These are phyloP conservation scores for Choloepus hoffmanni DNA, from an alignment of 2,113 vertebrate genomes.

Conservation along the genomic window DNA sequence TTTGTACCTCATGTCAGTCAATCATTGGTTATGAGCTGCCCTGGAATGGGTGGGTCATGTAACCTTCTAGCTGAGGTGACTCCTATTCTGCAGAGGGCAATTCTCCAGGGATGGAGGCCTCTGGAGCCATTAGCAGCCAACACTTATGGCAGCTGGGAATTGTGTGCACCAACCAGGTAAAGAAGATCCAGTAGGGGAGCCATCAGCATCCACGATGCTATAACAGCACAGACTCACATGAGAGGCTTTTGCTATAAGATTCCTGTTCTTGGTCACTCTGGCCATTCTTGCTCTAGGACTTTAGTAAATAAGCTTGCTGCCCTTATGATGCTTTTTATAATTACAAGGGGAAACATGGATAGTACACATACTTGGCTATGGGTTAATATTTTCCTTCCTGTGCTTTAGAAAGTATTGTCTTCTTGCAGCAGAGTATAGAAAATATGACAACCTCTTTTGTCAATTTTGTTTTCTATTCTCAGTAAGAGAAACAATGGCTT, in stretches of 20 bases:
- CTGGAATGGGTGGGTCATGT: not conserved
- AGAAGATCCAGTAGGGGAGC: not conserved
- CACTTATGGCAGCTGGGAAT: not conserved
- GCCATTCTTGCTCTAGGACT: not conserved
- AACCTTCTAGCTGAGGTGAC: not conserved
- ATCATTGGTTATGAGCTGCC: not conserved
- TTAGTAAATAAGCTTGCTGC: not conserved
- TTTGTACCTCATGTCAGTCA: not conserved
- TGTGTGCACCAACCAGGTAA: not conserved
- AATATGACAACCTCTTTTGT: conserved; percentile 44
- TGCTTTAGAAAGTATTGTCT: conserved; percentile 43
- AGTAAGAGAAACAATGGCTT: conserved; percentile 56
- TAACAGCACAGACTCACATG: not conserved
- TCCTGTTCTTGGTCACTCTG: not conserved
- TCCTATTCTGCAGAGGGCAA: not conserved
- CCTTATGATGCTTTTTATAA: not conserved
- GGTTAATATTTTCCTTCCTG: conserved; percentile 16
- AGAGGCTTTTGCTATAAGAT: not conserved
- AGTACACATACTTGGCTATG: not conserved
- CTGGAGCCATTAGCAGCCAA: not conserved
- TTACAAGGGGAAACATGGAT: not conserved
- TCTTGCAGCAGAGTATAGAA: conserved; percentile 33
- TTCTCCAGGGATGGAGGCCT: not conserved
- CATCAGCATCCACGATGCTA: too few species aligned
- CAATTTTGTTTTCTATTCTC: conserved; percentile 55